Evolutionary conservation across 2,888 invertebrate species (phyloP), one percentile per base, ranked within the genome.

Genomic region (Limnephilus auricula): DNA sequence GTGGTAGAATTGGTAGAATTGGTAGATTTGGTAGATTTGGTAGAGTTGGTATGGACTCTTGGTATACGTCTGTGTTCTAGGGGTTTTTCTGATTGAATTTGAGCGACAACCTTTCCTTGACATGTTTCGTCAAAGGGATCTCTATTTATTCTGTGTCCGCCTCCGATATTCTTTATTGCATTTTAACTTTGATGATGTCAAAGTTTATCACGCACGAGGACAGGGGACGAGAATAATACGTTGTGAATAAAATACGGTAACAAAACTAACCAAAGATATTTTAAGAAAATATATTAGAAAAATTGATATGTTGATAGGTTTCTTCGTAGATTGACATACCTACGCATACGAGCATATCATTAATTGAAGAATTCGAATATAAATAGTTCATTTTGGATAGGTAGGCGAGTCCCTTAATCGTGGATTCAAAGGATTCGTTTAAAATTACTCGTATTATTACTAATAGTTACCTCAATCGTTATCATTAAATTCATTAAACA

Each of bases 121-220:
- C 87, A 34, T 78, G 87, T 78, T n/a, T 37, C 87, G 40, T 88
- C 87, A 88, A 88, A 88, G 87, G 87, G n/a, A 65, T 78, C 34
- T 88, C 31, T 31, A 9, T 88, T 78, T 65, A 34, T 88, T 88
- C 34, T 65, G 87, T 65, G 78, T 34, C 87, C 79, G 78, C 34
- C 78, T 88, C 78, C 87, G 87, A 88, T 88, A 88, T 88, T 79
- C 87, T 34, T 88, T 88, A 88, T 88, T 88, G 87, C 87, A 88
- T 88, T 88, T 88, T 88, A 88, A 88, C 87, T 88, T 88, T 88
- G 87, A 88, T 88, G 87, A 37, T 78, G 65, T 78, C 87, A n/a
- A 78, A 88, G 87, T 78, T 78, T 88, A 88, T 88, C 37, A 82
- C 83, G 82, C 82, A 45, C 82, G 80, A 89, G 40, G 30, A 89